Evolutionary conservation across 2,888 invertebrate species (phyloP).

Genomic region (Perdita meconis): DNA sequence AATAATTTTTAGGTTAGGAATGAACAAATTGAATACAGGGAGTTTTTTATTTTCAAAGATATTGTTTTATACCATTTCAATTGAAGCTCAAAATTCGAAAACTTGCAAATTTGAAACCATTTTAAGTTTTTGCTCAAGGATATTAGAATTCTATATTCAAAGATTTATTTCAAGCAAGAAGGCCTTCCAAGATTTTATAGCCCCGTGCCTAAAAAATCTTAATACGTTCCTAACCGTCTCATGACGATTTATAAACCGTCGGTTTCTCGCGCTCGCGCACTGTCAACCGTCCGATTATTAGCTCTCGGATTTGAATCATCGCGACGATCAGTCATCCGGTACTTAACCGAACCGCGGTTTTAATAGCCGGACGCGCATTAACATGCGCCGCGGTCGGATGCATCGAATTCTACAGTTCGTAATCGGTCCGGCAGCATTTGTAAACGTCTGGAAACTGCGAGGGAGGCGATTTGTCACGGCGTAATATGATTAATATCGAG

Average conservation of each 20-base stretch:
- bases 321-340: conserved; percentile 24
- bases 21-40: no score
- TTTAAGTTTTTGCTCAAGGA: no score
- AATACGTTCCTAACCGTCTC: no score
- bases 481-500: conserved; percentile 57
- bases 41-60: no score
- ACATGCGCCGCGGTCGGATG: conserved; percentile 19
- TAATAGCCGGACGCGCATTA: conserved; percentile 37
- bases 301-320: conserved; percentile 25
- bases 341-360: conserved; percentile 21
- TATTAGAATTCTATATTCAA: no score
- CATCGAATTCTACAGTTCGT: conserved; percentile 50
- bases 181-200: no score
- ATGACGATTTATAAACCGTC: conserved; percentile 17
- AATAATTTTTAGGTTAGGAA: no score
- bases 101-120: no score
- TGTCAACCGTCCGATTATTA: conserved; percentile 17
- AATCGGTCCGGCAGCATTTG: conserved; percentile 34
- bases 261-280: conserved; percentile 9
- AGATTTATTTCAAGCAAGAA: no score
- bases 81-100: no score
- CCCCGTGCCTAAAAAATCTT: no score
- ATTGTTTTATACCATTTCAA: no score
- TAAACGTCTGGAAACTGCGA: conserved; percentile 37
- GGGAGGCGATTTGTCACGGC: conserved; percentile 51